A percentile compares a stretch with the other conserved stretches of the same genome.
These are phyloP conservation scores for Macrostomum lignano DNA, from an alignment of 1,140 invertebrate species.

Conservation along the genomic window DNA sequence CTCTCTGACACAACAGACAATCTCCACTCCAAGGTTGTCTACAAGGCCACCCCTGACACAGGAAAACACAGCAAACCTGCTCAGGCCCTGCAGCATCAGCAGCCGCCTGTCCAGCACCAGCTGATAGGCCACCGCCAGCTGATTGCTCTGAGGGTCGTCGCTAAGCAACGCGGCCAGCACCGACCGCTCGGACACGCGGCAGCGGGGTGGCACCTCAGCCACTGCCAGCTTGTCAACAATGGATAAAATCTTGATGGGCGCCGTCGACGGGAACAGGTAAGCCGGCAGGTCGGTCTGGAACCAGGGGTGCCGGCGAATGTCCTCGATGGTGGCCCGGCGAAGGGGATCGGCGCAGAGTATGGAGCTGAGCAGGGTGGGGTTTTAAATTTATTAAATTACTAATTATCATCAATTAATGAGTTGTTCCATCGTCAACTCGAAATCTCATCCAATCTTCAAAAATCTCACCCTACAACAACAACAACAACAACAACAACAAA, in stretches of 20 bases:
- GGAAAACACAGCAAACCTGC: too few relatives aligned
- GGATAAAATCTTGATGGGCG: constrained; percentile 79
- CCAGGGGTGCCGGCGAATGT: constrained; percentile 99
- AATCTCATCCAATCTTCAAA: too few relatives aligned
- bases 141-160: constrained; percentile 69
- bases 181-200: constrained; percentile 57
- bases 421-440: too few relatives aligned
- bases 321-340: constrained; percentile 78
- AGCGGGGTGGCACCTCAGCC: not conserved
- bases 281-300: constrained; percentile 79
- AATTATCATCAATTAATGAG: too few relatives aligned
- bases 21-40: too few relatives aligned
- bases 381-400: too few relatives aligned
- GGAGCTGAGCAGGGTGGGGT: constrained; percentile 58
- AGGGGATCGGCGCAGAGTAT: constrained; percentile 96
- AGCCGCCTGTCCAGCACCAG: constrained; percentile 94
- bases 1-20: too few relatives aligned
- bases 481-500: too few relatives aligned
- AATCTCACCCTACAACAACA: too few relatives aligned
- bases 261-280: constrained; percentile 78
- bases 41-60: too few relatives aligned
- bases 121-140: constrained; percentile 88
- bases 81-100: too few relatives aligned
- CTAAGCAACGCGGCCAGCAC: constrained; percentile 68
- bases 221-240: constrained; percentile 92